Percentiles rank a stretch among this genome's conserved stretches.
Conservation (phyloP, 1,140 invertebrate species). For the Bombus difficillimus region DNA sequence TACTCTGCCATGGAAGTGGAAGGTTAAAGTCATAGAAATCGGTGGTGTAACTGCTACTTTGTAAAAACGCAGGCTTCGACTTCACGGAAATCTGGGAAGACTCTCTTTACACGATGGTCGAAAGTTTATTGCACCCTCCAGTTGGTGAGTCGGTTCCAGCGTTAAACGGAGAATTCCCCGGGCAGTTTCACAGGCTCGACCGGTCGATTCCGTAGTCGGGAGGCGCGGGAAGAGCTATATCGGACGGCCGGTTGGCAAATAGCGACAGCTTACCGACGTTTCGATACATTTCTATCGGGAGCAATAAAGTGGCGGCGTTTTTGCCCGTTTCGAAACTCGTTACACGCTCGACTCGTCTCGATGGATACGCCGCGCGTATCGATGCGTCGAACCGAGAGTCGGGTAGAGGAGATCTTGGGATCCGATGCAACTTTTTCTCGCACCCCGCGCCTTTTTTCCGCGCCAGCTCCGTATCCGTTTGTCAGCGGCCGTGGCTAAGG, state of each 20-base stretch:
- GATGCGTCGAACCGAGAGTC: constrained; percentile 36
- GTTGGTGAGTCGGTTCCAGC: too few relatives aligned
- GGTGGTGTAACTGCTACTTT: background rate
- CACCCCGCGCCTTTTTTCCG: constrained; percentile 53
- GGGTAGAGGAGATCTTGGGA: background rate
- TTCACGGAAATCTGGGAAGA: too few relatives aligned
- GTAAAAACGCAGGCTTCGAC: background rate
- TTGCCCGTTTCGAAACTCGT: constrained; percentile 54
- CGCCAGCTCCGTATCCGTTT: constrained; percentile 2
- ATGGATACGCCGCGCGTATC: constrained; percentile 35
- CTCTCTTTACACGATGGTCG: background rate
- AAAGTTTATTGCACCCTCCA: background rate
- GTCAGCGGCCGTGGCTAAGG: constrained; percentile 11
- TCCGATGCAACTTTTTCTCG: constrained; percentile 61
- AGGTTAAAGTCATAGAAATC: background rate
- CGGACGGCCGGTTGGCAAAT: constrained; percentile 41
- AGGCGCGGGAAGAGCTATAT: constrained; percentile 29
- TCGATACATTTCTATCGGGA: constrained; percentile 67
- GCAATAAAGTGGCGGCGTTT: constrained; percentile 56
- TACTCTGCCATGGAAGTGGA: background rate
- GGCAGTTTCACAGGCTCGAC: background rate
- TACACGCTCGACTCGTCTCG: constrained; percentile 52
- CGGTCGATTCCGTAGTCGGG: background rate
- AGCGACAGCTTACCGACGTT: constrained; percentile 65
- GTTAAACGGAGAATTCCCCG: background rate